A percentile compares a stretch with the other conserved stretches of the same genome.
Evolutionary conservation across 2,113 vertebrate species (phyloP).

Genomic region (Pontoporia blainvillei): DNA sequence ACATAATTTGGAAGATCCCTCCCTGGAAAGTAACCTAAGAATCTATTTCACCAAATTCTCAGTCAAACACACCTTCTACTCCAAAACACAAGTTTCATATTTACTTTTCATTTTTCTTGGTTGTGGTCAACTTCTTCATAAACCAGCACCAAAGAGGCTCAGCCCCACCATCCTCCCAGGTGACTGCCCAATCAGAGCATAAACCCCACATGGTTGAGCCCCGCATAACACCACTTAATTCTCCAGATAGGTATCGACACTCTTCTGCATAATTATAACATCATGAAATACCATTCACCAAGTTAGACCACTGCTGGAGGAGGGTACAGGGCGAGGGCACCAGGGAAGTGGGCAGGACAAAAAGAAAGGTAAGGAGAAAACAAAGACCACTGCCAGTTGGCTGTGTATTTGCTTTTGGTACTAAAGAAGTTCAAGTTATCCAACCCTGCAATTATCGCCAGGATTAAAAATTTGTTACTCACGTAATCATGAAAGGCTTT

Average conservation of each 20-base stretch:
- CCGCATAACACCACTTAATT: not conserved
- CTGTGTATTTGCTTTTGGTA: slow-evolving; percentile 27
- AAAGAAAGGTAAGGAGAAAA: slow-evolving; percentile 28
- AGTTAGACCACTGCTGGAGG: slow-evolving; percentile 43
- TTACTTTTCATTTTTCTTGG: not conserved
- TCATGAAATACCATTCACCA: slow-evolving; percentile 72
- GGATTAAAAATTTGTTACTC: slow-evolving; percentile 88
- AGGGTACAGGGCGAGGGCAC: not conserved
- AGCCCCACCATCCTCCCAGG: not conserved
- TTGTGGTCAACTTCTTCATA: not conserved
- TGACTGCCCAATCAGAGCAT: not conserved
- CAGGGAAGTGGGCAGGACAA: not conserved
- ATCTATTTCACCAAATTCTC: not conserved
- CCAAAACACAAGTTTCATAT: not conserved
- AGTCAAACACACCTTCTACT: not conserved
- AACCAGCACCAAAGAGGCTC: not conserved
- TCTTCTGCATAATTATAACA: slow-evolving; percentile 71
- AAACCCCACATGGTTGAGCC: not conserved
- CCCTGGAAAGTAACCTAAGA: not conserved
- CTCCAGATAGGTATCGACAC: slow-evolving; percentile 44
- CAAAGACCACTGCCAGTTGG: slow-evolving; percentile 64
- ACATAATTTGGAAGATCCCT: slow-evolving; percentile 4
- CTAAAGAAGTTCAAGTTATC: slow-evolving; percentile 68
- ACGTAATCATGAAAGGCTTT: slow-evolving; percentile 99
- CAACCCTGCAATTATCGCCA: slow-evolving; percentile 75